These are phyloP conservation scores for Luscinia luscinia DNA, from an alignment of 2,797 vertebrate genomes.

Conservation along the genomic window DNA sequence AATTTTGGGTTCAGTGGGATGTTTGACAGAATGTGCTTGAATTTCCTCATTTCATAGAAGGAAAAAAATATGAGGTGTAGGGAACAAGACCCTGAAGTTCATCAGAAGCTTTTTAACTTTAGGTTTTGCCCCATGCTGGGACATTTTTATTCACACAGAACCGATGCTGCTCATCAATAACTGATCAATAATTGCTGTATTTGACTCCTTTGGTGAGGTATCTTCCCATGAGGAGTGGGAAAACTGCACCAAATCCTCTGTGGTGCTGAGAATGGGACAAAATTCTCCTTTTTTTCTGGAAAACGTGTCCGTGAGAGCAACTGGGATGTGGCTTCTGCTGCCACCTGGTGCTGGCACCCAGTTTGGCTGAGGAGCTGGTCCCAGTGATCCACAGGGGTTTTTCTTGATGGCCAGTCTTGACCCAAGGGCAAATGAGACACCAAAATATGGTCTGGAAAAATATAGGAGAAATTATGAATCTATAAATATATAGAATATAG, in stretches of 20 bases:
- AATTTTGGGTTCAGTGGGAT: background rate
- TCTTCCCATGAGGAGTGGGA: fast-evolving
- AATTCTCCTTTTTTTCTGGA: background rate
- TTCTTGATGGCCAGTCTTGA: background rate
- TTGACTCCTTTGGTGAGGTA: background rate
- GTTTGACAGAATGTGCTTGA: background rate
- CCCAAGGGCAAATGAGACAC: background rate
- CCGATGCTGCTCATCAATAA: background rate
- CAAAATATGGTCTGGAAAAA: background rate
- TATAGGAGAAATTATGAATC: background rate
- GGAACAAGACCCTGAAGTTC: background rate
- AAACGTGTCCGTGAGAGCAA: fast-evolving
- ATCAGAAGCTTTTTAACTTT: background rate
- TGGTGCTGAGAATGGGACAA: too few relatives aligned
- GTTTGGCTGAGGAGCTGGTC: background rate
- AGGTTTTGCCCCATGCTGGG: background rate
- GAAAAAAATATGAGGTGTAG: background rate
- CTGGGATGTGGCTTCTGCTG: background rate
- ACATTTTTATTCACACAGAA: fast-evolving
- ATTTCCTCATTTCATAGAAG: background rate
- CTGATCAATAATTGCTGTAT: background rate
- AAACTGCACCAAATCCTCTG: fast-evolving
- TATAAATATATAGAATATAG: background rate
- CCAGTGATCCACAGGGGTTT: background rate
- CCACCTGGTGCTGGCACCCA: slow-evolving; percentile 31